Evolutionary conservation across 2,113 vertebrate species (phyloP).

Genomic region (Epinephelus lanceolatus): DNA sequence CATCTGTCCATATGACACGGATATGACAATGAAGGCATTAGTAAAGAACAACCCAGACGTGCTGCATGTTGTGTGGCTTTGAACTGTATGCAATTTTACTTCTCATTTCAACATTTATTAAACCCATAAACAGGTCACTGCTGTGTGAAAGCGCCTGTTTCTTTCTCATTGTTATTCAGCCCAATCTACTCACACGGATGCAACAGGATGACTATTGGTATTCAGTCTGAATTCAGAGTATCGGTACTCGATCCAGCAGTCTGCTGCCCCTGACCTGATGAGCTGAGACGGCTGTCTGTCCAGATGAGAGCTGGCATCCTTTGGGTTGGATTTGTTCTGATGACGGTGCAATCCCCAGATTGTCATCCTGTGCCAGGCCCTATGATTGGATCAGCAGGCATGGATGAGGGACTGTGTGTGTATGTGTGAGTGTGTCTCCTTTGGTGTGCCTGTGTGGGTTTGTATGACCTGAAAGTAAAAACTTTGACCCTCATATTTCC

Average conservation of each 20-base stretch:
- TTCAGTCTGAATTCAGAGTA: conserved; percentile 32
- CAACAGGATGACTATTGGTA: conserved; percentile 34
- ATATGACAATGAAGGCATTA: not conserved
- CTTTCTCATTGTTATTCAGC: conserved; percentile 7
- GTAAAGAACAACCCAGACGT: not conserved
- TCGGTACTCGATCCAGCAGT: conserved; percentile 23
- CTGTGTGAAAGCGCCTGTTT: not conserved
- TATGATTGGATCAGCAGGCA: conserved; percentile 43
- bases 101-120: not conserved
- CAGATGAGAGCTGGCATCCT: conserved; percentile 53
- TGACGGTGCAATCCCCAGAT: conserved; percentile 53
- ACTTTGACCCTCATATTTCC: conserved; percentile 18
- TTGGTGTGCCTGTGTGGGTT: not conserved
- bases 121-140: not conserved
- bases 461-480: conserved; percentile 38
- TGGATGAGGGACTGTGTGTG: conserved; percentile 17
- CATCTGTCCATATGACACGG: not conserved
- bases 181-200: conserved; percentile 3
- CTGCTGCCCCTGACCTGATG: conserved; percentile 54
- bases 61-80: not conserved
- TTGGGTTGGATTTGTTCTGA: conserved; percentile 56
- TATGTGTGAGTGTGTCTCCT: not conserved
- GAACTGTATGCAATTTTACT: not conserved
- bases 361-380: conserved; percentile 33
- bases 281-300: conserved; percentile 55